Evolutionary conservation across 2,797 vertebrate genomes (phyloP), one percentile per base, ranked within the genome.

Genomic region (Sebastolobus alascanus): DNA sequence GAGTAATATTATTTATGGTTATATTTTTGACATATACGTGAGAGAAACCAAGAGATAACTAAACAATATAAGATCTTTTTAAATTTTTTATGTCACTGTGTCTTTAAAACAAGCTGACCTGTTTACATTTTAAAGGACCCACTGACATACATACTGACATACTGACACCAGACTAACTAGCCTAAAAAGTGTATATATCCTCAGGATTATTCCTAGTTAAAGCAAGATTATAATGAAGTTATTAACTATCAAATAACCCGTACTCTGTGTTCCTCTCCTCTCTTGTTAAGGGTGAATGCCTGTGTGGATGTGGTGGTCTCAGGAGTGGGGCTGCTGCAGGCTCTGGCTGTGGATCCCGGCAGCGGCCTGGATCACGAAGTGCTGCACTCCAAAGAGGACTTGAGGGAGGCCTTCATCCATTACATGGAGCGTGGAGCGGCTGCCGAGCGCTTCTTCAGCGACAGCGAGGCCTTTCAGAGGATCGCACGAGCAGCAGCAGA

Each of bases 241-340:
- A 35, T 54, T 8, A 65, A 29, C 43, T 18, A 12, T 35, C 16
- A 10, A 35, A 25, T 29, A 38, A 61, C 11, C n/a, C 5, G 14
- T 11, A 5, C 35, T 33, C 2, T 8, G 14, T 71, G 6, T n/a
- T 22, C 65, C 31, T 55, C 31, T 52, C 25, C 84, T 66, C 77
- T 55, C 58, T 52, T 70, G 61, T 31, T 16, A 99, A n/a, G 98
- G 0, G 98, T 99, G 85, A 99, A 99, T 0, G 96, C 98, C 59
- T 99, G 99, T 3, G 97, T 99, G 3, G 99, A 99, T 0, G 97
- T 99, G 79, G 98, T 99, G 1, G 96, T 99, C 54, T 97, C 98
- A 0, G 99, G 98, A 0, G 97, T 99, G 84, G 97, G 97, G 64
- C 93, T 99, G 65, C 89, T 99, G 55, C 96, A 98, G 90, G 97